These are phyloP conservation scores for Drosophila barbarae DNA, from an alignment of 2,888 invertebrate species.

Conservation along the genomic window DNA sequence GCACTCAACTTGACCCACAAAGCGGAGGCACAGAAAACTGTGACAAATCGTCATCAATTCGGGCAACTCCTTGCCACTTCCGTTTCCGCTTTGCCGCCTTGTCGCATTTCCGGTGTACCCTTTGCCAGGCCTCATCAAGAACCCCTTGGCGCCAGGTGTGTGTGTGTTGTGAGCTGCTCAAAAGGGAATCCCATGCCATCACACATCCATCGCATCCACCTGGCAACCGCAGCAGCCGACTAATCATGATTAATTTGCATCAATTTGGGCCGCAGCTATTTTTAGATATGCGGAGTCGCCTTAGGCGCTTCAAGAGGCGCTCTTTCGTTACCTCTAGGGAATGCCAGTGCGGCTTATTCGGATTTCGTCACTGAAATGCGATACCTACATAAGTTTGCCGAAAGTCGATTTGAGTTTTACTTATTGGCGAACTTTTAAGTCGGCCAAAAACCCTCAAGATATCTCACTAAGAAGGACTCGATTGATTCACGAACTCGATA, in stretches of 20 bases:
- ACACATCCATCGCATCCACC: conserved; percentile 24
- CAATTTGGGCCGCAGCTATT: conserved; percentile 59
- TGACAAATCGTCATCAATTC: conserved; percentile 53
- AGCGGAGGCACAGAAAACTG: conserved; percentile 15
- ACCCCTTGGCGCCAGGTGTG: conserved; percentile 54
- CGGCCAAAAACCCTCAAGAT: neutral
- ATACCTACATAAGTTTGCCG: neutral
- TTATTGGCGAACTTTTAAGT: conserved; percentile 15
- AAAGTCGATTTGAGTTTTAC: conserved; percentile 8
- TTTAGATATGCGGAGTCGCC: conserved; percentile 44
- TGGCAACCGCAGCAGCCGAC: conserved; percentile 34
- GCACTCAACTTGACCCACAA: conserved; percentile 63
- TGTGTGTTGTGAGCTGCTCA: conserved; percentile 1
- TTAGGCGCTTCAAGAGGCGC: conserved; percentile 9
- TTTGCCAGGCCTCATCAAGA: neutral
- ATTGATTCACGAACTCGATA: conserved; percentile 2
- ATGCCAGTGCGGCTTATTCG: conserved; percentile 10
- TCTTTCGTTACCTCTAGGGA: conserved; percentile 25
- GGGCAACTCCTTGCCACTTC: conserved; percentile 36
- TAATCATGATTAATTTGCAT: conserved; percentile 73
- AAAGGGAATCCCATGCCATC: conserved; percentile 9
- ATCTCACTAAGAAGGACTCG: neutral
- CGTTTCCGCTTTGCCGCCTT: conserved; percentile 26
- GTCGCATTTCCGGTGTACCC: conserved; percentile 19
- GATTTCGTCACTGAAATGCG: conserved; percentile 19